A percentile compares a stretch with the other conserved stretches of the same genome.
Evolutionary conservation across 2,888 invertebrate species (phyloP).

Genomic region (Hyposoter dolosus): DNA sequence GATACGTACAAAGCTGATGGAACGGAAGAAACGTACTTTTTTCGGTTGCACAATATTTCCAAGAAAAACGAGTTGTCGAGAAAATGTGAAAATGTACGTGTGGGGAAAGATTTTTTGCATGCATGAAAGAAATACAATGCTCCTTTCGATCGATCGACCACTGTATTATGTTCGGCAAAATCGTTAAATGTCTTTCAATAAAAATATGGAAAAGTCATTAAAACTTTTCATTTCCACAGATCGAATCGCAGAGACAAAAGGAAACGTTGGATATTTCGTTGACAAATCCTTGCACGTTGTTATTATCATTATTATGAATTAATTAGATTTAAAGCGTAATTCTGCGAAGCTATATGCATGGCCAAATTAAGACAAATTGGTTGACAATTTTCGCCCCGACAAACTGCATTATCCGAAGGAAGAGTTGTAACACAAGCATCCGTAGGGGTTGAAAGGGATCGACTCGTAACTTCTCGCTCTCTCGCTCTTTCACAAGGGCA

Average conservation of each 20-base stretch:
- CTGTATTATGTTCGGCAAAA: background rate
- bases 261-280: background rate
- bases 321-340: background rate
- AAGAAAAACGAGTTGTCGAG: constrained; percentile 18
- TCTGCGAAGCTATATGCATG: background rate
- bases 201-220: background rate
- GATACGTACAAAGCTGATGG: background rate
- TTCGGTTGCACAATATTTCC: constrained; percentile 31
- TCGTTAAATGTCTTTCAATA: background rate
- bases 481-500: constrained; percentile 38
- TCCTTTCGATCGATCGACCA: background rate
- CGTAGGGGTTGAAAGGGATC: constrained; percentile 42
- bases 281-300: background rate
- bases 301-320: background rate
- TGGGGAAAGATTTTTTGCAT: background rate
- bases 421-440: constrained; percentile 18
- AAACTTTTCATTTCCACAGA: background rate
- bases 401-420: background rate
- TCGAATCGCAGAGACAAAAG: background rate
- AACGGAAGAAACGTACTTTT: constrained; percentile 44
- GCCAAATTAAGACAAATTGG: constrained; percentile 1
- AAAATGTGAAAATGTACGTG: too few relatives aligned
- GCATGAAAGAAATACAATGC: background rate
- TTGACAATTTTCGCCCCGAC: constrained; percentile 23
- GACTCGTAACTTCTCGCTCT: constrained; percentile 31